Evolutionary conservation across 2,113 vertebrate species (phyloP).

Genomic region (Thunnus maccoyii): DNA sequence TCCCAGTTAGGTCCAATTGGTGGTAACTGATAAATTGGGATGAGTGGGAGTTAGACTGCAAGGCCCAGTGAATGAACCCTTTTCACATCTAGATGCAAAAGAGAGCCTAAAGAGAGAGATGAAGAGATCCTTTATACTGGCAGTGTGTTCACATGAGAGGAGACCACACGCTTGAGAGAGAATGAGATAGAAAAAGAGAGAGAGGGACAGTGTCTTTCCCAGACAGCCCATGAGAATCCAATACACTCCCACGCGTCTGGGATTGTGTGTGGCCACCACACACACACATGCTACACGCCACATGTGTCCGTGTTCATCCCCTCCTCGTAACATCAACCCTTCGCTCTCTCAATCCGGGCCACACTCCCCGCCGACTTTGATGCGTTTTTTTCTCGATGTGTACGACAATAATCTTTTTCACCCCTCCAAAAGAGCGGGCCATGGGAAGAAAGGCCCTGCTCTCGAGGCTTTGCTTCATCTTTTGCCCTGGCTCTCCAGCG

Average conservation of each 20-base stretch:
- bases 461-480: conserved; percentile 78
- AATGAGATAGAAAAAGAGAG: conserved; percentile 60
- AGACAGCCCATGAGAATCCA: conserved; percentile 78
- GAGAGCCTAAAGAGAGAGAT: conserved; percentile 62
- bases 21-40: conserved; percentile 81
- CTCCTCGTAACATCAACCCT: conserved; percentile 70
- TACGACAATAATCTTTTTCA: conserved; percentile 85
- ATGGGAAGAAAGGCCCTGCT: conserved; percentile 74
- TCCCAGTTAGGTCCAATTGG: conserved; percentile 80
- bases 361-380: conserved; percentile 77
- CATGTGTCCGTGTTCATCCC: conserved; percentile 71
- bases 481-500: conserved; percentile 69
- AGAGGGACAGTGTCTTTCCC: conserved; percentile 77
- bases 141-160: conserved; percentile 77
- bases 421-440: conserved; percentile 70
- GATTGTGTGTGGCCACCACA: conserved; percentile 75
- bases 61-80: conserved; percentile 76
- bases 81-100: conserved; percentile 73
- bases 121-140: conserved; percentile 81
- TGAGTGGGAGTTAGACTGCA: conserved; percentile 63
- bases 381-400: conserved; percentile 67
- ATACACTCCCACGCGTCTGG: conserved; percentile 80
- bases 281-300: conserved; percentile 61
- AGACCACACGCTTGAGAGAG: conserved; percentile 74
- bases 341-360: conserved; percentile 71